Evolutionary conservation across 1,140 invertebrate genomes (phyloP), one percentile per base, ranked within the genome.

Genomic region (Drosophila pseudoananassae): DNA sequence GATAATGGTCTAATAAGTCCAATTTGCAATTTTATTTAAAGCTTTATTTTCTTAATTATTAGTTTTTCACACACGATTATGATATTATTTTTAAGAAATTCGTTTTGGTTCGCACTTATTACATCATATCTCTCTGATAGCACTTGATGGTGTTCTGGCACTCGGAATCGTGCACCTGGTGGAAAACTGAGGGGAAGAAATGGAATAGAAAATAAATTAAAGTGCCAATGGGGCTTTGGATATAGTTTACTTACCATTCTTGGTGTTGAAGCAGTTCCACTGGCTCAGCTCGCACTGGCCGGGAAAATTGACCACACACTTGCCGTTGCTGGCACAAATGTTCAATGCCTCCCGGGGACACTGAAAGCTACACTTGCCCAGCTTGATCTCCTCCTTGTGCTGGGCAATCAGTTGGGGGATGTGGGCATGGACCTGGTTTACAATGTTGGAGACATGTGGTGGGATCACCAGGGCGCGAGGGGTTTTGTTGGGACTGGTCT

Each of bases 191-290:
- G 6, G 14, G 0, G 15, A 9, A 58, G n/a, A 10, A 8, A 38
- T 2, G 36, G 3, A 57, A 33, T 25, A 8, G 23, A 8, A n/a
- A 15, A 14, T 14, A 40, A 12, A 25, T n/a, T 17, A 17, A 50
- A 7, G 49, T 20, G 7, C 50, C 15, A 14, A 29, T 3, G 14
- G 25, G 43, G 43, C 12, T 20, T 51, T 38, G 15, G 9, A 29
- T 27, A 25, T 43, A 38, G 1, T 0, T 17, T 1, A 3, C 68
- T 74, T 49, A 88, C 83, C 76, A 46, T 88, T 89, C 47, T 83
- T 88, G 72, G 84, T 79, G 47, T 89, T 89, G 43, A 89, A 89
- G 47, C 84, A 89, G n/a, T 89, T 89, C 80, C 85, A 89, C 46
- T 84, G 58, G 38, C 63, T 80, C 9, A 89, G 65, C 49, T 90